These are phyloP conservation scores for Lepus europaeus DNA, from an alignment of 2,113 vertebrate genomes.

Conservation along the genomic window DNA sequence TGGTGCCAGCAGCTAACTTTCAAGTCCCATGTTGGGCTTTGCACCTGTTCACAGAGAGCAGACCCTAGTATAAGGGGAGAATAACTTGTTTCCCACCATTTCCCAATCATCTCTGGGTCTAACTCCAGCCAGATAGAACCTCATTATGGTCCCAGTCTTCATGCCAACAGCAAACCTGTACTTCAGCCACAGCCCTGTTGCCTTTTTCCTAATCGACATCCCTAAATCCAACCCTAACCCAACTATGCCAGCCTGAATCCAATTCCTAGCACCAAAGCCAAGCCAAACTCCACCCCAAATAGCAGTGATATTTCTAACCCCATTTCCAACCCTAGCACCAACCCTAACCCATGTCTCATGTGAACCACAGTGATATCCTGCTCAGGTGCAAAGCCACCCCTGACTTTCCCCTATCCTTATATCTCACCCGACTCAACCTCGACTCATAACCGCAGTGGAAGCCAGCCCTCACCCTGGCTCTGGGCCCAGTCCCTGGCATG, in stretches of 20 bases:
- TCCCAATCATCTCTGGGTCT: not conserved
- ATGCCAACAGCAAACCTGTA: not conserved
- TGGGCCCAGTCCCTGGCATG: not conserved
- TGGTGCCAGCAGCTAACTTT: not conserved
- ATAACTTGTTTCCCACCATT: not conserved
- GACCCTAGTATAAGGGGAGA: not conserved
- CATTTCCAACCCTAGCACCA: not conserved
- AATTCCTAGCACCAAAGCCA: not conserved
- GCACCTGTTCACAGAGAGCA: not conserved
- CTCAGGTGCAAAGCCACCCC: not conserved
- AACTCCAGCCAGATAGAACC: not conserved
- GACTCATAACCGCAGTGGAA: not conserved
- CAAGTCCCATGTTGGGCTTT: not conserved
- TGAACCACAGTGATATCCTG: not conserved
- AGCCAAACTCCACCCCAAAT: not conserved
- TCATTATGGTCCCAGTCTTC: not conserved
- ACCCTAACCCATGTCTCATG: not conserved
- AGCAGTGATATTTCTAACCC: not conserved
- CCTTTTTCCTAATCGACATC: not conserved
- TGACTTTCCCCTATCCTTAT: not conserved
- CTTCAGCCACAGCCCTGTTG: not conserved
- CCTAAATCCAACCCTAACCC: not conserved
- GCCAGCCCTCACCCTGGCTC: not conserved
- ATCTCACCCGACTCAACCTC: not conserved
- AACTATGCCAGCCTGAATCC: not conserved